Evolutionary conservation across 2,113 vertebrate genomes (phyloP).

Genomic region (Desmodus rotundus): DNA sequence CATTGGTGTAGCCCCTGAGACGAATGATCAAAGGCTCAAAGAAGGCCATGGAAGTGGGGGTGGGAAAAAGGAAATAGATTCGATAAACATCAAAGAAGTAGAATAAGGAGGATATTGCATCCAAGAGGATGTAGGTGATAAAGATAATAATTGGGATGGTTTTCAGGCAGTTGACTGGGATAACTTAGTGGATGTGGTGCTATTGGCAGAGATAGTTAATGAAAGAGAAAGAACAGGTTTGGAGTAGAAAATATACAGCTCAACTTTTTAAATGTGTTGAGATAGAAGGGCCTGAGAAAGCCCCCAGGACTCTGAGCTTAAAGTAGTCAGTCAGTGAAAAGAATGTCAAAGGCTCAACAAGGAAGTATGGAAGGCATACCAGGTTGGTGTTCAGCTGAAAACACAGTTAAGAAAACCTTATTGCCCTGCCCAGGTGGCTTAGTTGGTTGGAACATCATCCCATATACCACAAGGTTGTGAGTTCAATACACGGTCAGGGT

Average conservation of each 20-base stretch:
- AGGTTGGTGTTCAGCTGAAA: background rate
- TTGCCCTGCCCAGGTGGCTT: background rate
- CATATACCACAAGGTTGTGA: too few relatives aligned
- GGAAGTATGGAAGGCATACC: background rate
- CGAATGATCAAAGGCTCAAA: background rate
- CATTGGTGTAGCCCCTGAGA: background rate
- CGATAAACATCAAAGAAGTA: background rate
- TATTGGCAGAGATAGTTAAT: background rate
- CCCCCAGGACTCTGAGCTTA: background rate
- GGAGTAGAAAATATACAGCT: background rate
- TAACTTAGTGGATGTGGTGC: background rate
- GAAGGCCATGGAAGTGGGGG: background rate
- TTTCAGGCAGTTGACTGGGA: background rate
- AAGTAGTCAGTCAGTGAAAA: background rate
- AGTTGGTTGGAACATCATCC: too few relatives aligned
- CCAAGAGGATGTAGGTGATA: background rate
- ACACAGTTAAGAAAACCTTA: background rate
- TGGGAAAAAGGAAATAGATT: background rate
- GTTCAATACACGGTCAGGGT: too few relatives aligned
- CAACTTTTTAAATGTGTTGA: background rate
- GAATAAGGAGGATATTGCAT: background rate
- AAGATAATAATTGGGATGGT: background rate
- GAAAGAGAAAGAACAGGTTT: background rate
- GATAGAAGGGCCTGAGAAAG: background rate
- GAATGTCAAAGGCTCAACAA: background rate